Percentiles rank a stretch among this genome's conserved stretches.
These are phyloP conservation scores for Ennomos fuscantarius DNA, from an alignment of 2,888 invertebrate species.

Conservation along the genomic window DNA sequence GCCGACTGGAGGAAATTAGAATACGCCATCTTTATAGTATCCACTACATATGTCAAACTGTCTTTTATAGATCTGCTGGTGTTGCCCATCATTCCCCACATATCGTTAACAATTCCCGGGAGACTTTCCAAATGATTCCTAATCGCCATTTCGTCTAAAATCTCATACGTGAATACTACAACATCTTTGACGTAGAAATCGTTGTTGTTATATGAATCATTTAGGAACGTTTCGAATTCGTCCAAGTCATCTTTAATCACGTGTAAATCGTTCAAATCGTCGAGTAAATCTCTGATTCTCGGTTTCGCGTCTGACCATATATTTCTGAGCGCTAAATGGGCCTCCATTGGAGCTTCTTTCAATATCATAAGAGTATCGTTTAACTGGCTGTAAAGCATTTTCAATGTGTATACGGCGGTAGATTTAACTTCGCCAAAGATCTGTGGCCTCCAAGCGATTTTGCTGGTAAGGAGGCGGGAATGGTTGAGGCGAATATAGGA, in stretches of 20 bases:
- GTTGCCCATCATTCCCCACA: constrained; percentile 94
- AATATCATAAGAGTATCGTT: constrained; percentile 75
- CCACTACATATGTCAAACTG: constrained; percentile 90
- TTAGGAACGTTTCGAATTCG: constrained; percentile 88
- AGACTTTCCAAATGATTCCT: constrained; percentile 91
- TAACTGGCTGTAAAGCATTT: constrained; percentile 70
- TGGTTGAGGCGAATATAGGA: constrained; percentile 93
- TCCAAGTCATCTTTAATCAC: constrained; percentile 90
- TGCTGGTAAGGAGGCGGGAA: constrained; percentile 91
- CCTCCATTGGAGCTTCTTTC: constrained; percentile 87
- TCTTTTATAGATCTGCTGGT: constrained; percentile 92
- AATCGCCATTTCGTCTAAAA: constrained; percentile 91
- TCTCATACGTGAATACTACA: constrained; percentile 87
- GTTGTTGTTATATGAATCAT: constrained; percentile 91
- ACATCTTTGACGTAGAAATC: constrained; percentile 94
- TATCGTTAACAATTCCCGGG: constrained; percentile 92
- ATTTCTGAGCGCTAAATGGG: constrained; percentile 86
- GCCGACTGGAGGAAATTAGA: constrained; percentile 89
- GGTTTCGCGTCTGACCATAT: constrained; percentile 92
- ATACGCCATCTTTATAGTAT: constrained; percentile 89
- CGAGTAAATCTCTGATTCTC: constrained; percentile 88
- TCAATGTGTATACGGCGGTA: constrained; percentile 61
- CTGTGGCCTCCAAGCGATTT: constrained; percentile 92
- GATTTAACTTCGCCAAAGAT: constrained; percentile 83
- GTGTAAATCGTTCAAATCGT: constrained; percentile 89